Conservation (phyloP, 2,888 invertebrate genomes). For the Erebia ligea region DNA sequence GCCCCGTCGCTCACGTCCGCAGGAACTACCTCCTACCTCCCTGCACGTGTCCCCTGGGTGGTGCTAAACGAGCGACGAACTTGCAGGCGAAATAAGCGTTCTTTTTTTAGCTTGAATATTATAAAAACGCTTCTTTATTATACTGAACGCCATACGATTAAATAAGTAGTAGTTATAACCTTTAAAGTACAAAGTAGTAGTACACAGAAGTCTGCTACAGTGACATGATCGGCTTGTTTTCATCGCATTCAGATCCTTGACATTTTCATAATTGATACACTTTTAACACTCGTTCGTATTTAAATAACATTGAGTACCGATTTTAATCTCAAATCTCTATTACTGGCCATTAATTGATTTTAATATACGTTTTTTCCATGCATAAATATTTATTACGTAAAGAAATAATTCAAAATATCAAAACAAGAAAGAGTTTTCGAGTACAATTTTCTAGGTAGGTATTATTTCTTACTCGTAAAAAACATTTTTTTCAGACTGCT, state of each 20-base stretch:
- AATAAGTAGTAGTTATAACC: slow-evolving; percentile 25
- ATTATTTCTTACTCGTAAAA: too few species aligned
- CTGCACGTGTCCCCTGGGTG: too few species aligned
- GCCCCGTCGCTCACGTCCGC: too few species aligned
- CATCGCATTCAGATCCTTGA: slow-evolving; percentile 37
- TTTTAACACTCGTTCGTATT: slow-evolving; percentile 27
- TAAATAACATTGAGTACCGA: slow-evolving; percentile 20
- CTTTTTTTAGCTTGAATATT: too few species aligned
- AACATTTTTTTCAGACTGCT: too few species aligned
- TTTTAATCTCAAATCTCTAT: slow-evolving; percentile 14
- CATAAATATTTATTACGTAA: not conserved
- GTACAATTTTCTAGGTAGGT: too few species aligned
- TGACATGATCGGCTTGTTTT: slow-evolving; percentile 33
- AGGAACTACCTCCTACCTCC: too few species aligned
- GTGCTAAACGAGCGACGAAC: too few species aligned
- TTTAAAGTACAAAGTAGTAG: slow-evolving; percentile 26
- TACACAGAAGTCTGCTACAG: not conserved
- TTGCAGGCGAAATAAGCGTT: too few species aligned
- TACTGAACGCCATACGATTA: too few species aligned
- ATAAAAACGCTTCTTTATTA: too few species aligned
- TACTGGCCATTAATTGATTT: not conserved
- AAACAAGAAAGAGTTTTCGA: not conserved
- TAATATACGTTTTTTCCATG: not conserved
- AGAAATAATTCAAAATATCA: not conserved
- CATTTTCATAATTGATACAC: slow-evolving; percentile 31